Percentiles rank a stretch among this genome's conserved stretches.
phyloP scores from a whole-genome alignment of 1,140 invertebrate species.

The Lamellibrachia luymesi region DNA sequence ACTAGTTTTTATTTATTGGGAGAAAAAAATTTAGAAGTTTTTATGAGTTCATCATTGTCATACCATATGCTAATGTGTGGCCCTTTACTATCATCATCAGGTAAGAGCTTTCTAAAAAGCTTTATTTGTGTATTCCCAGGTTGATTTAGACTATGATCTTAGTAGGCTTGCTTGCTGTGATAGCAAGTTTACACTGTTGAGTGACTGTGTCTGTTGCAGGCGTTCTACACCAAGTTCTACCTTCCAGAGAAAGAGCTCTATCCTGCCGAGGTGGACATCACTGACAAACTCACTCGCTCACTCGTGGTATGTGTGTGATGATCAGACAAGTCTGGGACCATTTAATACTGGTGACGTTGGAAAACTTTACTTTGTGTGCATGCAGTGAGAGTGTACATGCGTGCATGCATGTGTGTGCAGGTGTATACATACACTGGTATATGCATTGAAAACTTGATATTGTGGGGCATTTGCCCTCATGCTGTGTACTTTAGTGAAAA shows the following conservation, averaged over 20 bases:
- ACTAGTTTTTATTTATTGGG: too few species aligned
- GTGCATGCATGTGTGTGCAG: background rate
- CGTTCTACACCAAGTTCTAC: conserved; percentile 32
- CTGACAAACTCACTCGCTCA: conserved; percentile 28
- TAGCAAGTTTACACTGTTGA: background rate
- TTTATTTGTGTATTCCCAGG: too few species aligned
- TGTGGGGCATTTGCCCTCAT: too few species aligned
- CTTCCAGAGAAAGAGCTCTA: conserved; percentile 29
- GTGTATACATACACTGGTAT: too few species aligned
- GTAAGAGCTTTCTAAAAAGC: background rate
- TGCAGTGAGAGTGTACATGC: background rate
- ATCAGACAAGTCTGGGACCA: background rate
- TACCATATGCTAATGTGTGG: background rate
- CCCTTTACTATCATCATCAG: background rate
- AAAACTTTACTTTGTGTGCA: background rate
- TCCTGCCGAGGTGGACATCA: conserved; percentile 29
- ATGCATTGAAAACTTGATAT: too few species aligned
- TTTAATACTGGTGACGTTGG: background rate
- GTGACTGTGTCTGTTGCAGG: conserved; percentile 22
- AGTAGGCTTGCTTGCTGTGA: too few species aligned
- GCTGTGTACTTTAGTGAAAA: conserved; percentile 46
- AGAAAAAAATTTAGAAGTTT: too few species aligned
- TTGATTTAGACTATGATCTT: too few species aligned
- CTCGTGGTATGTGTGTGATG: conserved; percentile 20
- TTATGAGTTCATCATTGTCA: background rate